Evolutionary conservation across 2,888 invertebrate genomes (phyloP).

Genomic region (Drosophila nr. perissopoda): DNA sequence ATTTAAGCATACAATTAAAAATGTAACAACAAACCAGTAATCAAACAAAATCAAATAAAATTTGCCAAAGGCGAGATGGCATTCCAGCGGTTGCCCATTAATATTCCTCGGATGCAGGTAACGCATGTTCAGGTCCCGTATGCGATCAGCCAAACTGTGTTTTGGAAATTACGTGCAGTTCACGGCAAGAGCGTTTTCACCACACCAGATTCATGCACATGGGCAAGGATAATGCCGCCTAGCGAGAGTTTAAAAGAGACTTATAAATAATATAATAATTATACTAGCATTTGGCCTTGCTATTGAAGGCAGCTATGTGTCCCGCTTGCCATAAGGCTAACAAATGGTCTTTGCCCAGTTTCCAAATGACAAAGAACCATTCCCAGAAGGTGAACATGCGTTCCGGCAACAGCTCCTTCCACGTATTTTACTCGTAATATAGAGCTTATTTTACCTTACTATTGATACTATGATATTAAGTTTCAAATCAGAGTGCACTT

Average conservation of each 20-base stretch:
- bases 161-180: slow-evolving; percentile 95
- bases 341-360: slow-evolving; percentile 97
- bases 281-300: slow-evolving; percentile 94
- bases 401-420: slow-evolving; percentile 96
- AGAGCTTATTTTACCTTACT: too few relatives aligned
- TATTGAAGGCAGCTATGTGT: slow-evolving; percentile 96
- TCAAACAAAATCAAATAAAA: slow-evolving; percentile 87
- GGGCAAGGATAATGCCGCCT: slow-evolving; percentile 98
- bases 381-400: slow-evolving; percentile 99
- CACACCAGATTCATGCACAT: slow-evolving; percentile 90
- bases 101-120: slow-evolving; percentile 92
- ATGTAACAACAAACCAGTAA: too few relatives aligned
- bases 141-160: slow-evolving; percentile 94
- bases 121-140: slow-evolving; percentile 93
- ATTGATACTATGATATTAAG: background rate
- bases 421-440: slow-evolving; percentile 86
- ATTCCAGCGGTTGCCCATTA: slow-evolving; percentile 86
- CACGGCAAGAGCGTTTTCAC: slow-evolving; percentile 95
- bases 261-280: slow-evolving; percentile 88
- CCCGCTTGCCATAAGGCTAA: slow-evolving; percentile 96
- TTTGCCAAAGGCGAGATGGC: slow-evolving; percentile 94
- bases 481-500: background rate
- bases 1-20: background rate
- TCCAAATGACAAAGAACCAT: slow-evolving; percentile 99
- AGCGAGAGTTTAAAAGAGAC: background rate